Conservation (phyloP, 2,888 invertebrate genomes). For the Sycophila texana region DNA sequence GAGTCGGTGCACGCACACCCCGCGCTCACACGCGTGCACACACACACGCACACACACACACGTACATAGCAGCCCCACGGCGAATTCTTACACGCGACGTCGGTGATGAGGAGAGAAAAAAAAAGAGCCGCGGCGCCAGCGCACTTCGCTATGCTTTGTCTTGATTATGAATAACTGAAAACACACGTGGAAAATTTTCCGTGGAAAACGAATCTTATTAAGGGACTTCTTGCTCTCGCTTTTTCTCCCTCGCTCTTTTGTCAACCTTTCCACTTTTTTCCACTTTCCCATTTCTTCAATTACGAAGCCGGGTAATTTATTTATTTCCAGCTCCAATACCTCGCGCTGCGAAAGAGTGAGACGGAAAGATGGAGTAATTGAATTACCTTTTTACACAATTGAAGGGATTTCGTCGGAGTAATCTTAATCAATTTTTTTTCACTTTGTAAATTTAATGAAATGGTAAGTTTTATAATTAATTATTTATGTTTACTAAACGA, state of each 20-base stretch:
- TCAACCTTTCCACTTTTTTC: too few species aligned
- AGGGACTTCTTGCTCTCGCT: background rate
- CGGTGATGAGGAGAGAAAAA: background rate
- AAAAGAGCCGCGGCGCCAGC: slow-evolving; percentile 13
- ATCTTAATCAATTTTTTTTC: background rate
- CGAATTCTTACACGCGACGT: background rate
- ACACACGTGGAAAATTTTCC: slow-evolving; percentile 48
- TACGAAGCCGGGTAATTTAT: slow-evolving; percentile 41
- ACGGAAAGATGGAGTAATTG: slow-evolving; percentile 40
- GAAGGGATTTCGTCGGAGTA: slow-evolving; percentile 20
- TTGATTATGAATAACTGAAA: slow-evolving; percentile 55
- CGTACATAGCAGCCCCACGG: background rate
- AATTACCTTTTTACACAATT: slow-evolving; percentile 44
- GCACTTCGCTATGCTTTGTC: slow-evolving; percentile 34
- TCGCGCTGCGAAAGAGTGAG: slow-evolving; percentile 34
- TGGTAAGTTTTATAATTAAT: too few species aligned
- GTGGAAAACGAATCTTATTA: slow-evolving; percentile 54
- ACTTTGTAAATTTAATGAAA: too few species aligned
- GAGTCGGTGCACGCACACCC: background rate
- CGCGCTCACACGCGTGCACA: background rate
- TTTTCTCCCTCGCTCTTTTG: background rate
- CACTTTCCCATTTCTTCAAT: slow-evolving; percentile 4
- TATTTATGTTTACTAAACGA: too few species aligned
- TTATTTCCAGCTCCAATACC: slow-evolving; percentile 24
- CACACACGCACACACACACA: background rate